Evolutionary conservation across 2,888 invertebrate species (phyloP).

Genomic region (Busseola fusca): DNA sequence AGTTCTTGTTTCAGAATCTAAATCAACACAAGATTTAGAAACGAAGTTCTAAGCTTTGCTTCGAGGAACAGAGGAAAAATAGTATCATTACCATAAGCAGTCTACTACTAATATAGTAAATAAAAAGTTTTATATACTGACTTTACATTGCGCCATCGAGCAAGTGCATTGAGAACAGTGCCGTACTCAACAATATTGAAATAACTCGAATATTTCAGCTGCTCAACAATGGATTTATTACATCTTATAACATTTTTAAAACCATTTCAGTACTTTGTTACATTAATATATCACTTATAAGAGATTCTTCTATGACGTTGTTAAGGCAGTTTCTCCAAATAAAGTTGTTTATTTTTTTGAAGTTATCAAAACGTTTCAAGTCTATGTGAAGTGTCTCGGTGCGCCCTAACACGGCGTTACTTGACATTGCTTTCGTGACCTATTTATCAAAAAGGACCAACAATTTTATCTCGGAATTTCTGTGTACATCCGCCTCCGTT

Average conservation of each 20-base stretch:
- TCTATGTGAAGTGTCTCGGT: conserved; percentile 62
- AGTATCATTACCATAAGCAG: not conserved
- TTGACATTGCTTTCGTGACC: conserved; percentile 74
- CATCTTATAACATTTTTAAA: conserved; percentile 19
- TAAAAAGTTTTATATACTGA: conserved; percentile 12
- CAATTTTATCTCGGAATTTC: conserved; percentile 71
- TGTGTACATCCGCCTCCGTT: conserved; percentile 68
- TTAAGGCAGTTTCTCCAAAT: conserved; percentile 26
- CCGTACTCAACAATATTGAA: conserved; percentile 46
- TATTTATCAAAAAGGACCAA: conserved; percentile 75
- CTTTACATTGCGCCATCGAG: conserved; percentile 16
- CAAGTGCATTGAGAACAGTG: conserved; percentile 37
- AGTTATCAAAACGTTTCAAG: conserved; percentile 57
- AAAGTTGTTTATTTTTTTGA: conserved; percentile 54
- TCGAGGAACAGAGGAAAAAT: not conserved
- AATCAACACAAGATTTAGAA: conserved; percentile 1
- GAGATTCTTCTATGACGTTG: conserved; percentile 22
- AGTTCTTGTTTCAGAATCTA: conserved; percentile 6
- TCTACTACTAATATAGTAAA: conserved; percentile 1
- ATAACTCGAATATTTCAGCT: conserved; percentile 33
- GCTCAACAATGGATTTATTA: conserved; percentile 28
- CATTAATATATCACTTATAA: conserved; percentile 19
- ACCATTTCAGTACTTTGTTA: conserved; percentile 15
- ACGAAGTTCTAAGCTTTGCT: not conserved
- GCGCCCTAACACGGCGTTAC: conserved; percentile 60